These are phyloP conservation scores for Lycaon pictus DNA, from an alignment of 2,113 vertebrate species.

Conservation along the genomic window DNA sequence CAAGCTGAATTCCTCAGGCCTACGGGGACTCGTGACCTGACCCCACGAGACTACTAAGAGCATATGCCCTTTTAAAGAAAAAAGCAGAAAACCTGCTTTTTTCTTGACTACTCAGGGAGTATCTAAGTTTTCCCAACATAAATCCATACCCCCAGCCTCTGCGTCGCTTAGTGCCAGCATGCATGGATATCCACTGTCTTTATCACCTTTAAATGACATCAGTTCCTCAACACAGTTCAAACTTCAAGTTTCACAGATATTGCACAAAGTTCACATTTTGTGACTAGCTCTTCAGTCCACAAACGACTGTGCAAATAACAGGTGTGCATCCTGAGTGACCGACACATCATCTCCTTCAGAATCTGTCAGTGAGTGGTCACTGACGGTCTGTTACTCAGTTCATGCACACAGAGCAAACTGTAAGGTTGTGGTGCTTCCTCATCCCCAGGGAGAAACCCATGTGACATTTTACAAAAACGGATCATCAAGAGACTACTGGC, in stretches of 20 bases:
- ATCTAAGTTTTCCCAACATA: not conserved
- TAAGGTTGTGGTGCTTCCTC: not conserved
- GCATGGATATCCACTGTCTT: not conserved
- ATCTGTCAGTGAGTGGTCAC: not conserved
- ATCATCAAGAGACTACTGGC: not conserved
- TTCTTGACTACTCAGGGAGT: not conserved
- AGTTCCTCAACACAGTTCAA: not conserved
- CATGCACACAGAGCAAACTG: not conserved
- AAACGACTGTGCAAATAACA: not conserved
- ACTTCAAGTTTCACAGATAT: not conserved
- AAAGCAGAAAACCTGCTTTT: not conserved
- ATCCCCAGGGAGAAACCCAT: not conserved
- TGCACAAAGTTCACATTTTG: no score
- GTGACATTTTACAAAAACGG: not conserved
- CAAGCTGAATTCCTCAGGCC: not conserved
- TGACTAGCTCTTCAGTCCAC: not conserved
- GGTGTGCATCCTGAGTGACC: not conserved
- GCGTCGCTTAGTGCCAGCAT: not conserved
- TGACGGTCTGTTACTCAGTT: fast-evolving
- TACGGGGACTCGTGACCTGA: no score
- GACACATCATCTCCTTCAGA: not conserved
- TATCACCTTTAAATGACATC: not conserved
- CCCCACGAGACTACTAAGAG: not conserved
- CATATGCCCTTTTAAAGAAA: not conserved
- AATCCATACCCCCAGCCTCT: not conserved